Evolutionary conservation across 1,140 invertebrate species (phyloP), one percentile per base, ranked within the genome.

Genomic region (Atta cephalotes): DNA sequence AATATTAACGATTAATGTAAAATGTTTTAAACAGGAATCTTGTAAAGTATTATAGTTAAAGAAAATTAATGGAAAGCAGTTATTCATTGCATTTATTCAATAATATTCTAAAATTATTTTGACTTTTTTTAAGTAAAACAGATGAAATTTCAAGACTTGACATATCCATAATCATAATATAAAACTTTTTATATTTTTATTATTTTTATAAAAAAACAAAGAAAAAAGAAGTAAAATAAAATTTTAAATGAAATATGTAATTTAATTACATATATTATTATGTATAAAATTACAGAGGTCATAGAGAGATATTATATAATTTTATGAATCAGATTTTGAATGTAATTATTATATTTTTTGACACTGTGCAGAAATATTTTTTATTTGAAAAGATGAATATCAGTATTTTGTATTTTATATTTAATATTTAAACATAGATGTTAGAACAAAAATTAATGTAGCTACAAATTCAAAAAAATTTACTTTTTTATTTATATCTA

Each of bases 31-130:
- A 31, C 12, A 49, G 28, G 16, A 49, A 12, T 45, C 18, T 68
- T 28, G 14, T 18, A 45, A 10, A 28, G 6, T 16, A 45, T 78
- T 14, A 28, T 25, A 62, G 5, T 4, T 0, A 35, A 45, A 35
- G 16, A 77, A 60, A 39, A 10, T 49, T 65, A 21, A 21, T 45
- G 28, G 12, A 31, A n/a, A 31, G 10, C 16, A 49, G 10, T 28
- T 45, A 63, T 78, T n/a, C 28, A 78, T 78, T 45, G 21, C 14
- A 45, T 78, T 63, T 63, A 45, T 62, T 62, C 21, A 12, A 60
- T 77, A 16, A 63, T 6, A 63, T 45, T 7, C 0, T 14, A 74
- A 74, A 3, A n/a, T 74, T 6, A 28, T 21, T 14, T 70, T 35
- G 3, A n/a, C n/a, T 45, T 63, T 18, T 5, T 62, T 62, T 16